Percentiles rank a stretch among this genome's conserved stretches.
phyloP scores from a whole-genome alignment of 2,888 invertebrate genomes.

The Belgica antarctica region DNA sequence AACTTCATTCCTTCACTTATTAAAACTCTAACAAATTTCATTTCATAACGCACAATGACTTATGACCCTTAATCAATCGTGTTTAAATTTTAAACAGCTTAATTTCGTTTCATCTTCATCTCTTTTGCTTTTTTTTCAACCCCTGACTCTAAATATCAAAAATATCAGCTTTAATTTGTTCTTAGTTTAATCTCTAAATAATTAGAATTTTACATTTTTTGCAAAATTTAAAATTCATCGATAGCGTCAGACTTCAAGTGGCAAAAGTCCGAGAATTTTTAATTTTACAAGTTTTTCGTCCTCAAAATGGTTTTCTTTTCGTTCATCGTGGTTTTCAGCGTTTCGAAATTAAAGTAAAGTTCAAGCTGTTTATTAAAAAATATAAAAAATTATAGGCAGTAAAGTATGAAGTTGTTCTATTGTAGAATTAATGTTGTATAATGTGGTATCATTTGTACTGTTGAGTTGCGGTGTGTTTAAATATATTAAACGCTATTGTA shows the following conservation, averaged over 20 bases:
- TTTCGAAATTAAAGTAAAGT: too few species aligned
- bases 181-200: conserved; percentile 16
- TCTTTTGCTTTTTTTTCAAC: neutral
- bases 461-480: neutral
- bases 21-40: conserved; percentile 37
- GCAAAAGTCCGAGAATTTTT: conserved; percentile 5
- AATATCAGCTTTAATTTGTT: conserved; percentile 22
- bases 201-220: neutral
- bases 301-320: neutral
- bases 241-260: conserved; percentile 9
- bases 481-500: neutral
- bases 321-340: neutral
- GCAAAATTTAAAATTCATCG: neutral
- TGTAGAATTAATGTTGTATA: neutral
- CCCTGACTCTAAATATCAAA: conserved; percentile 32
- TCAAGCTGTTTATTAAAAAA: too few species aligned
- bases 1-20: conserved; percentile 20
- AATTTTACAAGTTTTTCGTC: neutral
- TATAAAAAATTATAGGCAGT: neutral
- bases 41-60: conserved; percentile 12
- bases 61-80: neutral
- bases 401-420: neutral
- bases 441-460: neutral
- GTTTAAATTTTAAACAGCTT: conserved; percentile 39
- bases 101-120: conserved; percentile 4